A percentile compares a stretch with the other conserved stretches of the same genome.
Evolutionary conservation across 2,888 invertebrate species (phyloP).

Genomic region (Panorpa germanica): DNA sequence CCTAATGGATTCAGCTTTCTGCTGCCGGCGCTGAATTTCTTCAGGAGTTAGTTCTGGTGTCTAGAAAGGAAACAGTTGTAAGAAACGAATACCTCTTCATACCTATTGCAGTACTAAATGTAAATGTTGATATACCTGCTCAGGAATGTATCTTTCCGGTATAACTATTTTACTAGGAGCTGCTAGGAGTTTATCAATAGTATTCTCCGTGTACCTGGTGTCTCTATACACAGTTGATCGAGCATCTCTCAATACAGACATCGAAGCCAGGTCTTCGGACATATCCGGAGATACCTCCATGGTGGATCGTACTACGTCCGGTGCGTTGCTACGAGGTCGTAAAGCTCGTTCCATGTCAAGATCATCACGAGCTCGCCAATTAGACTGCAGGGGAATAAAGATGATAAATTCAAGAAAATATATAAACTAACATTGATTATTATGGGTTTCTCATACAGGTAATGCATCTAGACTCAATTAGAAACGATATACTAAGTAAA

Average conservation of each 20-base stretch:
- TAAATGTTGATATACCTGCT: constrained; percentile 36
- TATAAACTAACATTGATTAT: constrained; percentile 4
- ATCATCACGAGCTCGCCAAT: constrained; percentile 58
- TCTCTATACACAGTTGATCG: no score
- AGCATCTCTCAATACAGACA: no score
- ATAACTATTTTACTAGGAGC: constrained; percentile 82
- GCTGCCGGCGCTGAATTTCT: constrained; percentile 62
- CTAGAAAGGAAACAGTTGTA: constrained; percentile 22
- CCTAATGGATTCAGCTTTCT: constrained; percentile 80
- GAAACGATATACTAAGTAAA: no score
- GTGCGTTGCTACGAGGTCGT: constrained; percentile 54
- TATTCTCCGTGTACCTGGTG: constrained; percentile 53
- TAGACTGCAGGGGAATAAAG: constrained; percentile 20
- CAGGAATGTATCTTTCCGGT: constrained; percentile 82
- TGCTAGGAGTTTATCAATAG: constrained; percentile 71
- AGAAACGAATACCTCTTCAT: background rate
- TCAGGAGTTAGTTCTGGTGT: constrained; percentile 69
- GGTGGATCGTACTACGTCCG: constrained; percentile 76
- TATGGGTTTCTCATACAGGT: background rate
- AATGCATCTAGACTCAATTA: constrained; percentile 3
- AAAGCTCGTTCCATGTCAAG: constrained; percentile 74
- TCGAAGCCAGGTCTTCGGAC: no score
- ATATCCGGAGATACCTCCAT: constrained; percentile 31
- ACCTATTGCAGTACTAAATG: background rate
- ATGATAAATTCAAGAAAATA: constrained; percentile 8